Percentiles rank a stretch among this genome's conserved stretches.
Evolutionary conservation across 2,888 invertebrate genomes (phyloP).

Genomic region (Drosophila greeni): DNA sequence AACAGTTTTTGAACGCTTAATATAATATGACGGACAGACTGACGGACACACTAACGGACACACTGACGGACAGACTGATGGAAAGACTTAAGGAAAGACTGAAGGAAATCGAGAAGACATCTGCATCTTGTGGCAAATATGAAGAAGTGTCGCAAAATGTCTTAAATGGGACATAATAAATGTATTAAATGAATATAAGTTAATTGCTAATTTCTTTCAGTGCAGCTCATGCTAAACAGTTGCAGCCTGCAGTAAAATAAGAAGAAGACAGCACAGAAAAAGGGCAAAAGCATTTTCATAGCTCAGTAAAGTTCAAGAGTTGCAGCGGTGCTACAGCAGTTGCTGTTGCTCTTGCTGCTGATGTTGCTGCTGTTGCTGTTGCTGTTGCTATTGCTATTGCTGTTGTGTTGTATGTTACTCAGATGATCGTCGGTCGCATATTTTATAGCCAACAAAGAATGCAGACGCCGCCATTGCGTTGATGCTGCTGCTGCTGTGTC

Average conservation of each 20-base stretch:
- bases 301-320: conserved; percentile 74
- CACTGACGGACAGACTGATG: not conserved
- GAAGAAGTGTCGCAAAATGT: too few species aligned
- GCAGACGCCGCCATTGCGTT: conserved; percentile 67
- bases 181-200: not conserved
- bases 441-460: conserved; percentile 62
- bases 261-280: conserved; percentile 48
- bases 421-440: conserved; percentile 70
- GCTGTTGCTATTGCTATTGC: conserved; percentile 36
- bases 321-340: conserved; percentile 42
- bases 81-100: not conserved
- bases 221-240: conserved; percentile 64
- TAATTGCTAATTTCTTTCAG: not conserved
- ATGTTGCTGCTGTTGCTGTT: conserved; percentile 26
- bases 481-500: conserved; percentile 28
- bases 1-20: not conserved
- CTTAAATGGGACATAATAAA: not conserved
- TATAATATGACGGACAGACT: not conserved
- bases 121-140: too few species aligned
- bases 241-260: conserved; percentile 38
- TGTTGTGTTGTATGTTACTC: conserved; percentile 41
- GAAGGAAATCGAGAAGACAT: too few species aligned
- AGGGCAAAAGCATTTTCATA: conserved; percentile 69
- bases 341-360: conserved; percentile 28
- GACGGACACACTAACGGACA: not conserved